These are phyloP conservation scores for Liparis tanakae DNA, from an alignment of 2,797 vertebrate genomes.

Conservation along the genomic window DNA sequence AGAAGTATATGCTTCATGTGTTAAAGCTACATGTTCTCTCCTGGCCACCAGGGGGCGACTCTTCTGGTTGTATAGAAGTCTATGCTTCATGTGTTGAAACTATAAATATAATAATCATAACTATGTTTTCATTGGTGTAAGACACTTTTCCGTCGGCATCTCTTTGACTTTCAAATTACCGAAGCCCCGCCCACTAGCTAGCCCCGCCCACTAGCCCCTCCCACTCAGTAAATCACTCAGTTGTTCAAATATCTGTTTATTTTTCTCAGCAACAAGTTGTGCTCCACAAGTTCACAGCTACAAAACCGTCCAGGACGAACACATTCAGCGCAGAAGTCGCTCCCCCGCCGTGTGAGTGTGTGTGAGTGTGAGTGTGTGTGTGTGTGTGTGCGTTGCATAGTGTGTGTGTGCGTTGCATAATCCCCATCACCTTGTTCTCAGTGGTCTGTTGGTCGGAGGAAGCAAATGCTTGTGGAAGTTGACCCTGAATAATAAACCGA, in stretches of 20 bases:
- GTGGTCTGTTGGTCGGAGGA: slow-evolving; percentile 17
- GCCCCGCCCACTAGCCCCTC: too few relatives aligned
- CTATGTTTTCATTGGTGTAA: too few relatives aligned
- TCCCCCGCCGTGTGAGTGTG: neutral
- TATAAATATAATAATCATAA: too few relatives aligned
- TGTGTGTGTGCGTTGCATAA: neutral
- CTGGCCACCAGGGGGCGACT: too few relatives aligned
- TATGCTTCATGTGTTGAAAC: too few relatives aligned
- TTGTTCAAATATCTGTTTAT: slow-evolving; percentile 58
- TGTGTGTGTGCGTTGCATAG: too few relatives aligned
- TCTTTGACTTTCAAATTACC: too few relatives aligned
- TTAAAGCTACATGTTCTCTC: too few relatives aligned
- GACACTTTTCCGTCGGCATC: too few relatives aligned
- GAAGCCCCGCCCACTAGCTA: too few relatives aligned
- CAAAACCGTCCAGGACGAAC: slow-evolving; percentile 53
- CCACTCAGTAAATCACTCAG: neutral
- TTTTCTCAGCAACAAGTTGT: slow-evolving; percentile 51
- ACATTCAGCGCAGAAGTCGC: slow-evolving; percentile 36
- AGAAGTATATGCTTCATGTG: too few relatives aligned
- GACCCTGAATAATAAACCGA: slow-evolving; percentile 8
- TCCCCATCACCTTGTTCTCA: neutral
- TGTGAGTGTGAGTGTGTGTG: neutral
- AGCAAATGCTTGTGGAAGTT: slow-evolving; percentile 18
- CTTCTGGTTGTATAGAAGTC: too few relatives aligned
- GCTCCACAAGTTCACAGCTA: slow-evolving; percentile 60